Conservation (phyloP, 1,140 invertebrate species). For the Mylabris phalerata region DNA sequence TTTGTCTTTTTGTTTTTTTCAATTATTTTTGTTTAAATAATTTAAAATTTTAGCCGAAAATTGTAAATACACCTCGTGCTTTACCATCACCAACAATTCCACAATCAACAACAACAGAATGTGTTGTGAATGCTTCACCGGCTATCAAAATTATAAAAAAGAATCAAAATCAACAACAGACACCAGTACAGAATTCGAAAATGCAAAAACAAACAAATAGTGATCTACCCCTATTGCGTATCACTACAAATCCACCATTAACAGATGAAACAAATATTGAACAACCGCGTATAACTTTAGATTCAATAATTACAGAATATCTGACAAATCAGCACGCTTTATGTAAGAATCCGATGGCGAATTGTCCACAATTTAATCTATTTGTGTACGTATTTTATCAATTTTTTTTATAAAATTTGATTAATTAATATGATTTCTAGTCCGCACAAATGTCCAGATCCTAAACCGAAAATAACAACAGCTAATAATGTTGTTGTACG, state of each 20-base stretch:
- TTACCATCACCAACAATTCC: neutral
- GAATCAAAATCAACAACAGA: slow-evolving; percentile 14
- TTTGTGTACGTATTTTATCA: slow-evolving; percentile 57
- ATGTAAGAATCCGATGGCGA: slow-evolving; percentile 87
- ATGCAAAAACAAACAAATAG: slow-evolving; percentile 61
- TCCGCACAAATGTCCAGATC: slow-evolving; percentile 90
- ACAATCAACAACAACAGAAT: neutral
- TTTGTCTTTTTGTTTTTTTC: slow-evolving; percentile 24
- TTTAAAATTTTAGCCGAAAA: too few species aligned
- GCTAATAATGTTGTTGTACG: slow-evolving; percentile 66
- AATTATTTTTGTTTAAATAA: neutral
- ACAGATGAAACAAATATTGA: slow-evolving; percentile 35
- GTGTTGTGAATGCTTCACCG: neutral
- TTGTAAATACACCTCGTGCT: too few species aligned
- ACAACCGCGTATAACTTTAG: slow-evolving; percentile 60
- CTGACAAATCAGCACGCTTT: slow-evolving; percentile 91
- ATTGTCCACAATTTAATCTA: slow-evolving; percentile 84
- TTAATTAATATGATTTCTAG: slow-evolving; percentile 40
- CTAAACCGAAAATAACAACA: slow-evolving; percentile 61
- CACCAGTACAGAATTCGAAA: slow-evolving; percentile 40
- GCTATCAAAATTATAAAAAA: slow-evolving; percentile 36
- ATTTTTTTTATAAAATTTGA: neutral
- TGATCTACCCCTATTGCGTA: slow-evolving; percentile 31
- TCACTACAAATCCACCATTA: slow-evolving; percentile 12
- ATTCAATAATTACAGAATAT: slow-evolving; percentile 93